Conservation (phyloP, 2,797 vertebrate species). For the Calcarius lapponicus region DNA sequence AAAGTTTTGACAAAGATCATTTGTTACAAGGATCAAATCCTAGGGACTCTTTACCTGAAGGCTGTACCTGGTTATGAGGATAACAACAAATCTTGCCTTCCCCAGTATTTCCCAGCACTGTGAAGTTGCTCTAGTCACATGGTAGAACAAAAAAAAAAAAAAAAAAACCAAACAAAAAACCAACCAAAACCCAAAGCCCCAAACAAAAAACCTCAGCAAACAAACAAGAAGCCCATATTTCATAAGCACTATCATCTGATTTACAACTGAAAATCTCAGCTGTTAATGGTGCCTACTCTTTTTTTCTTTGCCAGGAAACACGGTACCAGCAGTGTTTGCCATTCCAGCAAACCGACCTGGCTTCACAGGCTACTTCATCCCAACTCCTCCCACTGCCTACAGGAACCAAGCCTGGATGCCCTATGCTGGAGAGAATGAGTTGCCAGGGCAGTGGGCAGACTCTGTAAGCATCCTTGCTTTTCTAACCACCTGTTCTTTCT, state of each 20-base stretch:
- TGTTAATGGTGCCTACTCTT: background rate
- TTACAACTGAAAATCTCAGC: background rate
- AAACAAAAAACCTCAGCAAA: background rate
- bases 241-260: background rate
- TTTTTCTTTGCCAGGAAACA: slow-evolving; percentile 83
- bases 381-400: slow-evolving; percentile 90
- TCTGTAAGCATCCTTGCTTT: slow-evolving; percentile 83
- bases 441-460: slow-evolving; percentile 93
- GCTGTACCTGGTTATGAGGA: background rate
- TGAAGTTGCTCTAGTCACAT: background rate
- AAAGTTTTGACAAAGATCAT: background rate
- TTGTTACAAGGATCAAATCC: background rate
- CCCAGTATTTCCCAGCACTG: background rate
- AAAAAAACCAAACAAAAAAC: background rate
- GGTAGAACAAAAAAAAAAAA: background rate
- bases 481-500: background rate
- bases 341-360: slow-evolving; percentile 91
- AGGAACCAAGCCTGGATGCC: slow-evolving; percentile 97
- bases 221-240: background rate
- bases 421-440: slow-evolving; percentile 91
- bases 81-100: background rate
- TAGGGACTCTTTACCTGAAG: background rate
- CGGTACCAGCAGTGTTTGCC: slow-evolving; percentile 95
- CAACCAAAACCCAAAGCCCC: background rate
- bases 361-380: slow-evolving; percentile 93